These are phyloP conservation scores for Porites lobata DNA, from an alignment of 92 coral and sea anemone genomes.

Conservation along the genomic window DNA sequence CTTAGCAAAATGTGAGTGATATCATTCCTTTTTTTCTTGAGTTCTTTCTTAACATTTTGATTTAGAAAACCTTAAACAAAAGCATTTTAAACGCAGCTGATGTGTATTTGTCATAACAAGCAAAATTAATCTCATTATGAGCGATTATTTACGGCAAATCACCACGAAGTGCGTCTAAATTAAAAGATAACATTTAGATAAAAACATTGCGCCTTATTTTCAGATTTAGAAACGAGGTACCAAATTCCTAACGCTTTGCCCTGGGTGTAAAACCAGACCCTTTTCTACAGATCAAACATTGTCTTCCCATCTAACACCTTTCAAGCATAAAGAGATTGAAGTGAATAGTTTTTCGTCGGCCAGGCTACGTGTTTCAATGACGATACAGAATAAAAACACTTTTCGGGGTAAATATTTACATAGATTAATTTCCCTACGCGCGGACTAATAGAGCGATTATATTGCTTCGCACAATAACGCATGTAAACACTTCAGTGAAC, in stretches of 20 bases:
- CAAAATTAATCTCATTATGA: slow-evolving; percentile 88
- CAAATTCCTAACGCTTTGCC: slow-evolving; percentile 10
- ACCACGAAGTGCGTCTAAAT: slow-evolving; percentile 26
- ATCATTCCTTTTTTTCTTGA: background rate
- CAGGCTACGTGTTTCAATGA: slow-evolving; percentile 71
- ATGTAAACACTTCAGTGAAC: slow-evolving; percentile 62
- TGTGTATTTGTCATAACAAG: slow-evolving; percentile 76
- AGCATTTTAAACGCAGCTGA: slow-evolving; percentile 76
- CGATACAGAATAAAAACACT: slow-evolving; percentile 63
- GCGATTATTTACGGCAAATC: slow-evolving; percentile 70
- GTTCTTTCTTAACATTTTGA: background rate
- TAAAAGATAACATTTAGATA: slow-evolving; percentile 32
- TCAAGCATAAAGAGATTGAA: slow-evolving; percentile 55
- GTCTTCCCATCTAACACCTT: slow-evolving; percentile 38
- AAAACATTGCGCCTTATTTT: slow-evolving; percentile 20
- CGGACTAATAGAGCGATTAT: slow-evolving; percentile 64
- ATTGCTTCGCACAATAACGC: slow-evolving; percentile 47
- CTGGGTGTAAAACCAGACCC: background rate
- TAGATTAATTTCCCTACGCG: slow-evolving; percentile 72
- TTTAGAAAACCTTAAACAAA: slow-evolving; percentile 55
- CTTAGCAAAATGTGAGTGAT: background rate
- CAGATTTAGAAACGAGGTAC: slow-evolving; percentile 25
- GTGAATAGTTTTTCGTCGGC: slow-evolving; percentile 60
- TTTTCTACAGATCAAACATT: background rate
- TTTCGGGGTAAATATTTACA: slow-evolving; percentile 87